Conservation (phyloP, 2,797 vertebrate genomes). For the Gobionotothen gibberifrons region DNA sequence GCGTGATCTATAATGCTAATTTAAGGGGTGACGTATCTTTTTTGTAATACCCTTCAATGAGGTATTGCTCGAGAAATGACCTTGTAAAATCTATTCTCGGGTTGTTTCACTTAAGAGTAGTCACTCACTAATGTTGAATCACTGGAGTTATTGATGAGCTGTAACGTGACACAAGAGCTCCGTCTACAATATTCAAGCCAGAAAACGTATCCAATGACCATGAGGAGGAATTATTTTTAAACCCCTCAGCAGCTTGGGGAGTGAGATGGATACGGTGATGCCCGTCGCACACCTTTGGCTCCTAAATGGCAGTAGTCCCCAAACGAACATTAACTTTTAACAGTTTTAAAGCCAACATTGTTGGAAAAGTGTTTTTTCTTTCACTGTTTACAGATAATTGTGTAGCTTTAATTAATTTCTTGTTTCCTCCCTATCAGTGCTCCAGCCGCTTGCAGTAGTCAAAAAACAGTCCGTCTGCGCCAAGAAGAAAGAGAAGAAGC, state of each 20-base stretch:
- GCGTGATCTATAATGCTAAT: too few species aligned
- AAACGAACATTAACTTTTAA: neutral
- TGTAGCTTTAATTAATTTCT: neutral
- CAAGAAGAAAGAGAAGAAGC: constrained; percentile 68
- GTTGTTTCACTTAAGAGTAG: neutral
- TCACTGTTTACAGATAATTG: neutral
- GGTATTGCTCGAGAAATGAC: neutral
- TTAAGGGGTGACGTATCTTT: too few species aligned
- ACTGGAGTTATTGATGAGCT: constrained; percentile 43
- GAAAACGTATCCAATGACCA: constrained; percentile 53
- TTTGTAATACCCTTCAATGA: too few species aligned
- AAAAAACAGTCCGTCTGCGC: constrained; percentile 74
- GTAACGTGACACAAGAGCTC: constrained; percentile 45
- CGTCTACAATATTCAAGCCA: constrained; percentile 30
- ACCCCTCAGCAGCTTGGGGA: constrained; percentile 44
- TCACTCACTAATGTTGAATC: constrained; percentile 48
- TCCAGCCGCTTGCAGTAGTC: constrained; percentile 71
- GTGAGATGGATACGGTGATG: constrained; percentile 4
- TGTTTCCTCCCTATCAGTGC: constrained; percentile 63
- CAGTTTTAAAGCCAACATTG: neutral
- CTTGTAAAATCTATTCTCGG: neutral
- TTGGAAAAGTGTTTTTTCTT: too few species aligned
- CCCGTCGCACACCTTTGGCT: neutral
- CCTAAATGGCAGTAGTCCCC: neutral
- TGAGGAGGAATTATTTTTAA: constrained; percentile 46